Conservation (phyloP, 2,113 vertebrate genomes). For the Mormoops blainvillei region DNA sequence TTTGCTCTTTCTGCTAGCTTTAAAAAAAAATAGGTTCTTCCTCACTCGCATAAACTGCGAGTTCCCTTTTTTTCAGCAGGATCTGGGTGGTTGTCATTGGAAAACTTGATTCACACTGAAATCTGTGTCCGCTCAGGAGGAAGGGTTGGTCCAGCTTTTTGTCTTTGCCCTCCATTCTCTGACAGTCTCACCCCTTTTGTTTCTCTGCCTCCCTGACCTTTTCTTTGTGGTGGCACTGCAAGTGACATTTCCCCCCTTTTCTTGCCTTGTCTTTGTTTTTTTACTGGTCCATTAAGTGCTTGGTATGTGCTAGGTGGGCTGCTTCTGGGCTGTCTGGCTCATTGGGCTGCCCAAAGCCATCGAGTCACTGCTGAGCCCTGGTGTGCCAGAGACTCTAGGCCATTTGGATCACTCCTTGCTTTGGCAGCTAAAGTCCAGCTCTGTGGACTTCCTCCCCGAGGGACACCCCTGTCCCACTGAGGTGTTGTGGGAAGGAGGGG, state of each 20-base stretch:
- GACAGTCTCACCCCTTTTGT: neutral
- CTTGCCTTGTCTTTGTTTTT: conserved; percentile 49
- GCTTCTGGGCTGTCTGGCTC: neutral
- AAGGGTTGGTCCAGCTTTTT: neutral
- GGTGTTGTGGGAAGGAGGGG: neutral
- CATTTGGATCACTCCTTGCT: neutral
- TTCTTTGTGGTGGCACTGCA: neutral
- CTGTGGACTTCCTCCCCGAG: neutral
- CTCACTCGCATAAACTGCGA: neutral
- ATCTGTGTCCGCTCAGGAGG: neutral
- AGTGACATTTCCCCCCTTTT: conserved; percentile 32
- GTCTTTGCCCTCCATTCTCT: neutral
- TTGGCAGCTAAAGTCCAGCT: neutral
- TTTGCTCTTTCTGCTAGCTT: neutral
- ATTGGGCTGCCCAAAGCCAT: accelerated
- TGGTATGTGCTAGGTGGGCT: neutral
- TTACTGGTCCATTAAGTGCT: neutral
- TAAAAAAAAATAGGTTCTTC: neutral
- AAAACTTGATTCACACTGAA: neutral
- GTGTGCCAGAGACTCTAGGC: neutral
- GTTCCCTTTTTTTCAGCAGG: neutral
- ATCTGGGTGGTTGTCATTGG: neutral
- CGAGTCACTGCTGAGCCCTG: neutral
- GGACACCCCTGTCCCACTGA: neutral
- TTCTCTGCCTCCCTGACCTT: neutral